phyloP scores from a whole-genome alignment of 2,797 vertebrate genomes.

The Amniataba percoides region DNA sequence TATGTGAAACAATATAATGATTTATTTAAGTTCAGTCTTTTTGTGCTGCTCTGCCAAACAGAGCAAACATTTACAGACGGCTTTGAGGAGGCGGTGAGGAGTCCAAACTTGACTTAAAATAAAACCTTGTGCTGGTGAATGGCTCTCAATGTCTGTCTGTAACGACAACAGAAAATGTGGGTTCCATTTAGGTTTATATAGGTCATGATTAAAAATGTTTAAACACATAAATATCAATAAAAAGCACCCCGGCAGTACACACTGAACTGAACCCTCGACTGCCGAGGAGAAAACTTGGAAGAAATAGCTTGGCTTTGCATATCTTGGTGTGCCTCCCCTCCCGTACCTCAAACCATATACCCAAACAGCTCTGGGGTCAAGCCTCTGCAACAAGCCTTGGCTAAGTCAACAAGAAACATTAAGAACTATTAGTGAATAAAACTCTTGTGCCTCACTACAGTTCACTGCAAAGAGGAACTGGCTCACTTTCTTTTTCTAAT shows the following conservation, averaged over 20 bases:
- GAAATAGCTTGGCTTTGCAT: conserved; percentile 76
- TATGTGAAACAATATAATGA: conserved; percentile 52
- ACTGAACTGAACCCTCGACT: conserved; percentile 43
- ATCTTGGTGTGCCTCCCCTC: conserved; percentile 70
- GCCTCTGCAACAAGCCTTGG: conserved; percentile 78
- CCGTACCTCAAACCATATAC: conserved; percentile 82
- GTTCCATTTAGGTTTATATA: conserved; percentile 73
- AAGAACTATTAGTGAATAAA: conserved; percentile 87
- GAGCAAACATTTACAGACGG: conserved; percentile 78
- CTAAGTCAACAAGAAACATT: conserved; percentile 85
- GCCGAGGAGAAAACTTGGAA: conserved; percentile 65
- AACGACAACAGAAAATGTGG: conserved; percentile 78
- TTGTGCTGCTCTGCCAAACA: conserved; percentile 62
- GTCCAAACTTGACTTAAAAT: conserved; percentile 69
- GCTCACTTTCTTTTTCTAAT: conserved; percentile 74
- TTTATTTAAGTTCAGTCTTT: conserved; percentile 56
- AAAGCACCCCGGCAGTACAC: conserved; percentile 52
- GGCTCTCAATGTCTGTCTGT: conserved; percentile 69
- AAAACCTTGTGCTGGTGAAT: conserved; percentile 71
- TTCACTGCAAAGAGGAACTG: conserved; percentile 72
- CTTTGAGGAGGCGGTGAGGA: conserved; percentile 64
- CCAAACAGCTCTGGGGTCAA: conserved; percentile 84
- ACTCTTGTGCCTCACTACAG: conserved; percentile 82
- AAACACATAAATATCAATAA: conserved; percentile 80
- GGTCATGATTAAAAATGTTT: conserved; percentile 81